These are phyloP conservation scores for Cecidostiba fungosa DNA, from an alignment of 2,888 invertebrate genomes.

Conservation along the genomic window DNA sequence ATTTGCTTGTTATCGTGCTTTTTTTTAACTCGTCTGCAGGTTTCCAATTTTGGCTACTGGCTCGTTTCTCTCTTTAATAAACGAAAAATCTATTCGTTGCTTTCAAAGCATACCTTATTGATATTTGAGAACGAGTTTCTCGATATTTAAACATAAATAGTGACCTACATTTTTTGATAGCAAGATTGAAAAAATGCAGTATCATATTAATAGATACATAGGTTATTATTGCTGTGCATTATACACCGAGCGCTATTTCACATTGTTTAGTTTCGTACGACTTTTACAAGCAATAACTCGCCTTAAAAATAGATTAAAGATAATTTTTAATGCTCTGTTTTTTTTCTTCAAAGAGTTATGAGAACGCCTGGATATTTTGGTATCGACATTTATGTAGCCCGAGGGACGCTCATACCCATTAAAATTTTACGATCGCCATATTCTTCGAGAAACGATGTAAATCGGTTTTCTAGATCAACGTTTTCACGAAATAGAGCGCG, in stretches of 20 bases:
- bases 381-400: slow-evolving; percentile 31
- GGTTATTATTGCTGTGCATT: too few species aligned
- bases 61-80: too few species aligned
- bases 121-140: background rate
- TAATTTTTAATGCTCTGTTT: background rate
- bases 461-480: slow-evolving; percentile 24
- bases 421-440: slow-evolving; percentile 44
- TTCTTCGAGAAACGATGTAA: slow-evolving; percentile 32
- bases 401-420: slow-evolving; percentile 6
- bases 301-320: background rate
- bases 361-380: slow-evolving; percentile 25
- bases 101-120: background rate
- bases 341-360: slow-evolving; percentile 2
- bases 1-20: too few species aligned
- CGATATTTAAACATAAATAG: background rate
- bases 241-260: background rate
- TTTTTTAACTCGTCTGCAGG: too few species aligned
- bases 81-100: too few species aligned
- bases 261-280: background rate
- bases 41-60: too few species aligned
- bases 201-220: too few species aligned
- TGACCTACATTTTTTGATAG: background rate
- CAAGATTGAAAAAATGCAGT: too few species aligned
- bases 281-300: slow-evolving; percentile 27
- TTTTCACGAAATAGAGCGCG: background rate